Percentiles rank a stretch among this genome's conserved stretches.
Evolutionary conservation across 2,113 vertebrate genomes (phyloP).

Genomic region (Coryphaenoides rupestris): DNA sequence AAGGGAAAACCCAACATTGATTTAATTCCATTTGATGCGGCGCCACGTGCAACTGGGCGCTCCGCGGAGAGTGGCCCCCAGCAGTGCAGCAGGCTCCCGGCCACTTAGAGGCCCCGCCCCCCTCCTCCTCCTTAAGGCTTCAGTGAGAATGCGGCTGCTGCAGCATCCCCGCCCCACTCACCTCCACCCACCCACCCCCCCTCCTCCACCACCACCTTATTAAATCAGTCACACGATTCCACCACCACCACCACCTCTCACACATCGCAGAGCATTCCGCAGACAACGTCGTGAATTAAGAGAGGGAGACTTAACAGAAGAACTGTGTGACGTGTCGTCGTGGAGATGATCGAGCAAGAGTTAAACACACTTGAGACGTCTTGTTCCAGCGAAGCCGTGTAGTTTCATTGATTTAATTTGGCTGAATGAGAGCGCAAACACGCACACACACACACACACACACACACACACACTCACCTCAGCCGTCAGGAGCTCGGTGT

Average conservation of each 20-base stretch:
- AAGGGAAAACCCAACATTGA: conserved; percentile 44
- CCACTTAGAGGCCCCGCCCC: conserved; percentile 12
- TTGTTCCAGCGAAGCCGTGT: too few relatives aligned
- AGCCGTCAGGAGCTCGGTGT: too few relatives aligned
- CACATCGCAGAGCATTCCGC: conserved; percentile 46
- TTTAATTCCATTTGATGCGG: conserved; percentile 63
- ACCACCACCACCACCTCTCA: conserved; percentile 33
- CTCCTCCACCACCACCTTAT: conserved; percentile 30
- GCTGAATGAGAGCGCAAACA: too few relatives aligned
- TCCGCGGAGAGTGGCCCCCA: conserved; percentile 63
- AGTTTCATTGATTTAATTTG: too few relatives aligned
- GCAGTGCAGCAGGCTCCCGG: conserved; percentile 36
- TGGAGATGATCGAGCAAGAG: too few relatives aligned
- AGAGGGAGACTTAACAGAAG: background rate
- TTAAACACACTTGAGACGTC: too few relatives aligned
- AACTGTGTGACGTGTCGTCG: too few relatives aligned
- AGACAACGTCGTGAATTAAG: conserved; percentile 29
- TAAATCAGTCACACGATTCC: conserved; percentile 61
- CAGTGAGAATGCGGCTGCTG: conserved; percentile 18
- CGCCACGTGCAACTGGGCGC: conserved; percentile 52
- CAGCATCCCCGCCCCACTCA: conserved; percentile 32
- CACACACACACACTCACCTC: too few relatives aligned
- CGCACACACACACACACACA: too few relatives aligned
- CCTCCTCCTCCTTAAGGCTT: conserved; percentile 13
- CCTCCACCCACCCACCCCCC: conserved; percentile 15